Evolutionary conservation across 2,113 vertebrate genomes (phyloP).

Genomic region (Columba livia): DNA sequence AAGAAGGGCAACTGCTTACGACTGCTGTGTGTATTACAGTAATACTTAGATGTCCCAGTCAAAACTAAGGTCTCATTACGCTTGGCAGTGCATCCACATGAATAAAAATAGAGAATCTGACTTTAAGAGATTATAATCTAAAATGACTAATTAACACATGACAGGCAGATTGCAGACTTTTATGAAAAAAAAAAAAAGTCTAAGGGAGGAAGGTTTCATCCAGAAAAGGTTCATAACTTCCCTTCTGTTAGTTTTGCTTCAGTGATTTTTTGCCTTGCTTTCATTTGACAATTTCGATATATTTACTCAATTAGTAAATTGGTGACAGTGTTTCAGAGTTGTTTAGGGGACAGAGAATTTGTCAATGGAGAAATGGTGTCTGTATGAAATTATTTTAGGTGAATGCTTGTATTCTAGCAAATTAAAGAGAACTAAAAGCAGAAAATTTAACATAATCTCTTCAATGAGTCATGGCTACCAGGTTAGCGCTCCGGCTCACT

Average conservation of each 20-base stretch:
- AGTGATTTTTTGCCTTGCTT: not conserved
- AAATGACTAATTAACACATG: not conserved
- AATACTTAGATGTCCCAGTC: not conserved
- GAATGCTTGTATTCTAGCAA: not conserved
- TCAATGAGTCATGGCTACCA: rapidly evolving
- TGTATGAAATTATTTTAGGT: not conserved
- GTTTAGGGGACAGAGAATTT: not conserved
- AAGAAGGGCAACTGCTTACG: not conserved
- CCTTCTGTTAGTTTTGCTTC: slow-evolving; percentile 19
- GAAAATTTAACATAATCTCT: not conserved
- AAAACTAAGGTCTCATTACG: not conserved
- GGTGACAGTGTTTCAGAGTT: not conserved
- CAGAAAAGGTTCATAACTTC: not conserved
- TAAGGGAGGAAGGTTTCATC: not conserved
- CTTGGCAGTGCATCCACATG: not conserved
- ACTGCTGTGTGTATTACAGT: not conserved
- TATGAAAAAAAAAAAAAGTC: not conserved
- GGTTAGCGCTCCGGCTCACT: not conserved
- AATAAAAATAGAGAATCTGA: not conserved
- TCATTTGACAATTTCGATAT: not conserved
- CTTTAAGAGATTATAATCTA: slow-evolving; percentile 13
- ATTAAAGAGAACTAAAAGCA: not conserved
- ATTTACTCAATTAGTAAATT: not conserved
- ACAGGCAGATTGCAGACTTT: slow-evolving; percentile 22
- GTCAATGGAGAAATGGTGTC: not conserved